A percentile compares a stretch with the other conserved stretches of the same genome.
These are phyloP conservation scores for Rhinogobius similis DNA, from an alignment of 2,113 vertebrate species.

Conservation along the genomic window DNA sequence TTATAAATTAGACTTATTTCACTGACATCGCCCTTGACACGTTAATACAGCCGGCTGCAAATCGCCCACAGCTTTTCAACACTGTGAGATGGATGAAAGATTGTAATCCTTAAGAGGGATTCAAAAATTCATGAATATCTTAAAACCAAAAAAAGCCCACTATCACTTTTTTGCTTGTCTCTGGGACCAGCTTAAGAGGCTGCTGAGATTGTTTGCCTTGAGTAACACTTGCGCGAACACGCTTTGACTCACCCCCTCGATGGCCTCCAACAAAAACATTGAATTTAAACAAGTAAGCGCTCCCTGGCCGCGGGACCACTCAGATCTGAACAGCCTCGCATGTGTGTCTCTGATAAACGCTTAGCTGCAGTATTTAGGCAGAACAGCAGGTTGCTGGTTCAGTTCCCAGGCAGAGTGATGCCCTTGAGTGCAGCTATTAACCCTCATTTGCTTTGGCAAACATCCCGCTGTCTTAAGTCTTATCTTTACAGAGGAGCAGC, in stretches of 20 bases:
- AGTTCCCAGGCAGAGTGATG: conserved; percentile 35
- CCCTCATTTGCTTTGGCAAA: conserved; percentile 51
- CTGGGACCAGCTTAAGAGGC: conserved; percentile 53
- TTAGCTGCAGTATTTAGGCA: conserved; percentile 21
- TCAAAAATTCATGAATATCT: conserved; percentile 76
- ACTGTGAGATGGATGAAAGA: conserved; percentile 69
- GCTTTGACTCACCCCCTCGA: conserved; percentile 33
- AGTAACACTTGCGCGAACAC: conserved; percentile 59
- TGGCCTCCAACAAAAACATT: conserved; percentile 56
- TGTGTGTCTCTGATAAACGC: conserved; percentile 37
- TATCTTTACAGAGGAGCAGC: conserved; percentile 18
- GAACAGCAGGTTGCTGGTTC: conserved; percentile 48
- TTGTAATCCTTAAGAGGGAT: conserved; percentile 76
- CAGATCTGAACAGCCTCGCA: conserved; percentile 8
- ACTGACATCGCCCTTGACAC: conserved; percentile 40
- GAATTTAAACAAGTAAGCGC: conserved; percentile 57
- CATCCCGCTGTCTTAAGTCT: conserved; percentile 32
- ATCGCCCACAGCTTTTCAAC: conserved; percentile 59
- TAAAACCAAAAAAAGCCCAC: conserved; percentile 52
- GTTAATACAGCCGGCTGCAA: conserved; percentile 62
- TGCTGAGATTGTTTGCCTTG: conserved; percentile 60
- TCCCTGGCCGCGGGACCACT: conserved; percentile 33
- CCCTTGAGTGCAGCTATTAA: conserved; percentile 50
- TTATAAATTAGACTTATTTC: conserved; percentile 62
- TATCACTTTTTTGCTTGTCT: conserved; percentile 35